Percentiles rank a stretch among this genome's conserved stretches.
Evolutionary conservation across 2,113 vertebrate species (phyloP).

Genomic region (Scatophagus argus): DNA sequence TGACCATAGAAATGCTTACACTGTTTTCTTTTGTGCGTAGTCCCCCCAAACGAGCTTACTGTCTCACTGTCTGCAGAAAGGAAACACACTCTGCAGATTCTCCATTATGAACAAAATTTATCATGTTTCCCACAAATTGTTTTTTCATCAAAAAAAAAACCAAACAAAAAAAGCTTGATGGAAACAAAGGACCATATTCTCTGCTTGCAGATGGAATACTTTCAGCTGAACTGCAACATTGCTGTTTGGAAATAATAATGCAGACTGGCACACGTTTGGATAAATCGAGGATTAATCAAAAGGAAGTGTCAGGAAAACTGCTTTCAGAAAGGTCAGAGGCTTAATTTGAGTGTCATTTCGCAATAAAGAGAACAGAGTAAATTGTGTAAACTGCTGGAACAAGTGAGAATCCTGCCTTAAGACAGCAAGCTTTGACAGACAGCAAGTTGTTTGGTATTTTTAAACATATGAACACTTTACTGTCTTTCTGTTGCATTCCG

Average conservation of each 20-base stretch:
- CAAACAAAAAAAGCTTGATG: slow-evolving; percentile 7
- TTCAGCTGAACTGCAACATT: slow-evolving; percentile 5
- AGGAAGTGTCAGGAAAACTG: slow-evolving; percentile 7
- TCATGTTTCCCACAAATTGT: slow-evolving; percentile 47
- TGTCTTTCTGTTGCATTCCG: slow-evolving; percentile 11
- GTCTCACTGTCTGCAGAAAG: slow-evolving; percentile 46
- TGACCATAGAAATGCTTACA: slow-evolving; percentile 38
- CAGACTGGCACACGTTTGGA: slow-evolving; percentile 17
- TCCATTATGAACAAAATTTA: slow-evolving; percentile 18
- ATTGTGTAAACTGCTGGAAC: not conserved
- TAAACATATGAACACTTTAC: slow-evolving; percentile 17
- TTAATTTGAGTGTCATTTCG: not conserved
- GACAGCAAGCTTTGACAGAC: slow-evolving; percentile 9
- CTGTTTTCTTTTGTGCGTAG: slow-evolving; percentile 28
- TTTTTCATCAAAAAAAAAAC: slow-evolving; percentile 57
- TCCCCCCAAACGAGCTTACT: slow-evolving; percentile 51
- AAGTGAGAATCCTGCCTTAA: not conserved
- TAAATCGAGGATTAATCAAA: slow-evolving; percentile 28
- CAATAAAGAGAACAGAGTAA: not conserved
- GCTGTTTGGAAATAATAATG: slow-evolving; percentile 33
- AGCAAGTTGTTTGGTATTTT: not conserved
- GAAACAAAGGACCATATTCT: slow-evolving; percentile 48
- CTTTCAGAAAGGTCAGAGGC: not conserved
- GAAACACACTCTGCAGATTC: slow-evolving; percentile 44
- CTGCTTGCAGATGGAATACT: slow-evolving; percentile 9